Base-by-base conservation (phyloP, 2,888 invertebrate genomes). In the Drosophila putrida region DNA sequence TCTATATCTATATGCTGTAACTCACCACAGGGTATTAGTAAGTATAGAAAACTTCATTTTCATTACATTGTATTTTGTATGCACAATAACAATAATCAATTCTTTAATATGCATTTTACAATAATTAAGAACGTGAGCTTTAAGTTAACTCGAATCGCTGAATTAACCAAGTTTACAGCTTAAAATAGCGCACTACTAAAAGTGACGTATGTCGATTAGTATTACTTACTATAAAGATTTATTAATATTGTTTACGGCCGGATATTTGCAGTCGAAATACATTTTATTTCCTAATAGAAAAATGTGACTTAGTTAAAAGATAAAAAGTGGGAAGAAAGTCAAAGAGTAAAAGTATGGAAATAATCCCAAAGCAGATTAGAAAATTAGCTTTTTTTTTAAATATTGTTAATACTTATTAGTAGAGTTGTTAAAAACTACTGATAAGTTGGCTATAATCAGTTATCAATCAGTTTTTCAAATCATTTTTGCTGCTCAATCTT, bases 71-170 rank as follows among this genome's bases (percentile, higher is more conserved):
- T 13, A 28, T 9, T 9, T 10, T 27, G 25, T 43, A 2, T 25
- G 6, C 25, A 25, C 27, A 3, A 27, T 6, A 13, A 27, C 10
- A 51, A 13, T 13, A 38, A 51, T 51, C 27, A 25, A n/a, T 51
- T n/a, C 36, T 36, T 51, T 27, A 51, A 15, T 38, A 38, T 27
- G 27, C 51, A 35, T 20, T 49, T 50, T 41, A 31, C 38, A 51
- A 36, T 51, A 36, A 51, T 27, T 27, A 6, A 35, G 51, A 51
- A 51, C 51, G 51, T 51, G 51, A 36, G 51, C n/a, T 25, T 36
- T 25, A 11, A 43, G 2, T 25, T 25, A 2, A 43, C 6, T 11
- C 3, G 10, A 25, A 6, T 4, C 6, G 41, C 43, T 25, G 6
- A 43, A 43, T 43, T 0, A 11, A 43, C 11, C 0, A 27, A 43